A percentile compares a stretch with the other conserved stretches of the same genome.
These are phyloP conservation scores for Zaprionus capensis DNA, from an alignment of 1,140 invertebrate species.

Conservation along the genomic window DNA sequence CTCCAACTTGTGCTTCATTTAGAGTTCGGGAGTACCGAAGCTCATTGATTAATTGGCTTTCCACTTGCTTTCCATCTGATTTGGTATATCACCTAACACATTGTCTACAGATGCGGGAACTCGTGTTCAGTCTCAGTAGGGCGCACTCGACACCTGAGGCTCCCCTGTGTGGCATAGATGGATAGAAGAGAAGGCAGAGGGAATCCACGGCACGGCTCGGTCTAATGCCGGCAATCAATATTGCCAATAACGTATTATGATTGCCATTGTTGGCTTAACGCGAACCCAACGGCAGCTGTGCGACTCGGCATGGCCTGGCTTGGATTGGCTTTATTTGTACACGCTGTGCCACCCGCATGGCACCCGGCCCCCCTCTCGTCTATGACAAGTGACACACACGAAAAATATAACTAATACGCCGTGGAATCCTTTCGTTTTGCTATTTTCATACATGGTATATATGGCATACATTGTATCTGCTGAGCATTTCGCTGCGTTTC, in stretches of 20 bases:
- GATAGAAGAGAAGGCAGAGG: neutral
- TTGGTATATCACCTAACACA: neutral
- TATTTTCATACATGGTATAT: conserved; percentile 31
- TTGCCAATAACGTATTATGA: conserved; percentile 74
- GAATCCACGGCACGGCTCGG: neutral
- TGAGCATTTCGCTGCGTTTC: conserved; percentile 52
- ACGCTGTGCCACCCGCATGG: neutral
- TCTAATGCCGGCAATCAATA: conserved; percentile 67
- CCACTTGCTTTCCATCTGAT: neutral
- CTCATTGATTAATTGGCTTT: conserved; percentile 17
- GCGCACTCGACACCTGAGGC: conserved; percentile 4
- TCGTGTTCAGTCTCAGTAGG: neutral
- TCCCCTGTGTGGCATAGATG: neutral
- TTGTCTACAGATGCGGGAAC: neutral
- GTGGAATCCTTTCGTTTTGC: conserved; percentile 61
- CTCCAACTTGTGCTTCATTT: neutral
- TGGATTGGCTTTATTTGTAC: conserved; percentile 37
- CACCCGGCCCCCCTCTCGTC: neutral
- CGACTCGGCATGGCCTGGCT: conserved; percentile 13
- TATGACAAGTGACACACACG: conserved; percentile 48
- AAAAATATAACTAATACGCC: conserved; percentile 67
- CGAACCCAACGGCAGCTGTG: conserved; percentile 27
- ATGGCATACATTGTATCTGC: conserved; percentile 28
- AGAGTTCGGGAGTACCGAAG: too few relatives aligned
- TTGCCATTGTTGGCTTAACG: conserved; percentile 54